Base-by-base conservation (phyloP, 2,113 vertebrate species). In the Neotragus moschatus region DNA sequence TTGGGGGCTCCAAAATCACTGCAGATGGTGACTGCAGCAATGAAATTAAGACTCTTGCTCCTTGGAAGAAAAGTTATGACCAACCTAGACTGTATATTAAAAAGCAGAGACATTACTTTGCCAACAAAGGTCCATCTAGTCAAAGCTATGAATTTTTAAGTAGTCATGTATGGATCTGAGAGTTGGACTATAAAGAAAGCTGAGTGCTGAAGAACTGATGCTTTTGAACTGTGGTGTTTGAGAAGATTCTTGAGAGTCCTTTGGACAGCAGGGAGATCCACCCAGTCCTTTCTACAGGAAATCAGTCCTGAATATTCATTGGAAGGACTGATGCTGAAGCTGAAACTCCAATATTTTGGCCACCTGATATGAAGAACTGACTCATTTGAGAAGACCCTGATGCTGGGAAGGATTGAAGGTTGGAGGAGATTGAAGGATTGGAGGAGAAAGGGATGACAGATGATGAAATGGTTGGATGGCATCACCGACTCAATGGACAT, bases 401-500 rank as follows among this genome's bases (percentile, higher is more conserved):
- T 39, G n/a, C 66, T 70, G n/a, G 66, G 66, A 39, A 70, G 10
- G 4, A 70, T 12, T 36, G 66, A 70, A 36, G n/a, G 9, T 36
- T 39, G n/a, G 66, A 70, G 19, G 66, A 70, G 19, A 70, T n/a
- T n/a, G n/a, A n/a, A n/a, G n/a, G n/a, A n/a, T 36, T 39, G n/a
- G 66, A 70, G 19, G 66, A 70, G 19, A 70, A 12, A 9, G 66
- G 19, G 19, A 23, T 0, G 0, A 23, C 66, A 70, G 66, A 70
- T 36, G 66, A 39, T 70, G 63, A 70, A 36, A 36, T 12, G n/a
- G n/a, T 36, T 21, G 63, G 63, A 70, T 36, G 63, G n/a, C 19
- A 70, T 70, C n/a, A 39, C 10, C 0, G 1, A 36, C n/a, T 39
- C n/a, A 39, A 6, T 39, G 66, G 1, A 39, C 66, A 21, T 70